Evolutionary conservation across 2,113 vertebrate species (phyloP).

Genomic region (Ceuthmochares aereus): DNA sequence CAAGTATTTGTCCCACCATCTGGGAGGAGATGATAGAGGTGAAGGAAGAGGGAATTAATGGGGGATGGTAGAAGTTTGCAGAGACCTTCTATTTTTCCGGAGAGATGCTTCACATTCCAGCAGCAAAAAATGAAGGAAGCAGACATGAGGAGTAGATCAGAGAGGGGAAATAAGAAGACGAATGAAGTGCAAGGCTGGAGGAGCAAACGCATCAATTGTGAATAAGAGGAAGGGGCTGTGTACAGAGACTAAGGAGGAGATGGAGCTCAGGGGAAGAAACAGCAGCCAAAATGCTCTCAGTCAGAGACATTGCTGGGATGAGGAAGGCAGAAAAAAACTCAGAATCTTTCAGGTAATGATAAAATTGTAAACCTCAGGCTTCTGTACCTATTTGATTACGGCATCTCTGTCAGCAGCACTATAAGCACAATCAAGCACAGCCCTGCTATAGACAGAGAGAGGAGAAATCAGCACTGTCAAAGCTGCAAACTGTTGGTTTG

Average conservation of each 20-base stretch:
- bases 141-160: conserved; percentile 53
- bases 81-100: conserved; percentile 46
- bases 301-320: not conserved
- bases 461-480: not conserved
- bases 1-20: conserved; percentile 25
- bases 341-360: not conserved
- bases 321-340: not conserved
- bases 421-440: not conserved
- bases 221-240: conserved; percentile 32
- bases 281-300: conserved; percentile 24
- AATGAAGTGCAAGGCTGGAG: conserved; percentile 66
- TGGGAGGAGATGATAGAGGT: conserved; percentile 19
- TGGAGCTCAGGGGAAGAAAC: conserved; percentile 37
- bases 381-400: not conserved
- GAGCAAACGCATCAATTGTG: conserved; percentile 48
- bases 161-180: conserved; percentile 57
- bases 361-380: not conserved
- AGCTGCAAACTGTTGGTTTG: not conserved
- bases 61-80: conserved; percentile 34
- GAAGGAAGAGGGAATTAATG: conserved; percentile 5
- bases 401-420: not conserved
- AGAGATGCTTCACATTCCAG: conserved; percentile 55
- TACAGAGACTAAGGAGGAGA: not conserved
- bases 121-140: conserved; percentile 47
- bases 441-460: not conserved